Conservation (phyloP, 1,140 invertebrate genomes). For the Akabosia matsudoensis region DNA sequence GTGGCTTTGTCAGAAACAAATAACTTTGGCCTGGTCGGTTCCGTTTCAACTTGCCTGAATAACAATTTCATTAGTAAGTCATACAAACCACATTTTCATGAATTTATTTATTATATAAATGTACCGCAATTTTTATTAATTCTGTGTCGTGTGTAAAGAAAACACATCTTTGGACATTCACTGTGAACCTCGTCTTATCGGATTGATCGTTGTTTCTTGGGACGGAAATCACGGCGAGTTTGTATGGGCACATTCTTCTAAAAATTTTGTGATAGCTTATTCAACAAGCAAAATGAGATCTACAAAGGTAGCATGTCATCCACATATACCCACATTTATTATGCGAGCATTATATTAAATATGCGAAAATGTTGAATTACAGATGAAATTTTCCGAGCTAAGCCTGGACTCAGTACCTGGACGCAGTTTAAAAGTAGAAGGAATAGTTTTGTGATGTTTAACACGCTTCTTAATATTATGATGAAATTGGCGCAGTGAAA, state of each 20-base stretch:
- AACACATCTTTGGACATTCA: conserved; percentile 7
- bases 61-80: background rate
- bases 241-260: conserved; percentile 34
- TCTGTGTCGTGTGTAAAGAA: too few relatives aligned
- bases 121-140: background rate
- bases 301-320: background rate
- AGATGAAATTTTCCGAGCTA: conserved; percentile 18
- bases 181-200: conserved; percentile 27
- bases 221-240: conserved; percentile 40
- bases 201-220: conserved; percentile 36
- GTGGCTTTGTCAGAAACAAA: background rate
- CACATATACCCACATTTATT: background rate
- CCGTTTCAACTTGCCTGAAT: background rate
- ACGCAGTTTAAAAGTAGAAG: conserved; percentile 13
- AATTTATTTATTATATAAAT: background rate
- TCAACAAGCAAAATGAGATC: background rate
- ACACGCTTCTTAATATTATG: too few relatives aligned
- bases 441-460: background rate
- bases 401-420: background rate
- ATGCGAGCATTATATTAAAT: background rate
- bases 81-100: background rate
- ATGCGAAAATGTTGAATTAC: background rate
- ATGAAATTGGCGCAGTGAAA: background rate
- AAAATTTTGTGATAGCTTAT: conserved; percentile 33
- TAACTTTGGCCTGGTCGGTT: background rate